Percentiles rank a stretch among this genome's conserved stretches.
phyloP scores from a whole-genome alignment of 2,888 invertebrate genomes.

The Eulithis prunata region DNA sequence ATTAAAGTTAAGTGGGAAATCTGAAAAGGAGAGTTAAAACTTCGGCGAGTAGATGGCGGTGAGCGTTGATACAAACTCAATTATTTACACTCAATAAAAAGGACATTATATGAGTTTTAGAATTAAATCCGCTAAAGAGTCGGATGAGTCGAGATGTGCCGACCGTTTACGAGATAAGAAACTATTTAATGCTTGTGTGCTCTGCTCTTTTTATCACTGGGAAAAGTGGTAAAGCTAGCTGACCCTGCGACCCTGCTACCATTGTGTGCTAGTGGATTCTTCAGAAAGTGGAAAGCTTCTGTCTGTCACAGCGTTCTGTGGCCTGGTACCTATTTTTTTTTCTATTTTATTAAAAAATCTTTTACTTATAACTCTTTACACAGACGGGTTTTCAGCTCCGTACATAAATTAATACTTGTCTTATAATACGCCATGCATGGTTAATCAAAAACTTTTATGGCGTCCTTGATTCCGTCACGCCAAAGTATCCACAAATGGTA shows the following conservation, averaged over 20 bases:
- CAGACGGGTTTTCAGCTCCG: too few species aligned
- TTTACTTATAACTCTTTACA: too few species aligned
- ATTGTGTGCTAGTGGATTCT: neutral
- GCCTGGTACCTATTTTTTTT: too few species aligned
- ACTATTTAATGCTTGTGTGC: constrained; percentile 42
- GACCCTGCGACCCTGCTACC: constrained; percentile 7
- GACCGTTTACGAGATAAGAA: constrained; percentile 61
- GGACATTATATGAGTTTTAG: constrained; percentile 81
- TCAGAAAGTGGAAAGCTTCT: too few species aligned
- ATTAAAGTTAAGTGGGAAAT: constrained; percentile 84
- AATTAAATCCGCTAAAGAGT: constrained; percentile 72
- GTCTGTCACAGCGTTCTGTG: too few species aligned
- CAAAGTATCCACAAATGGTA: constrained; percentile 68
- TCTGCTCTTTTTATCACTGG: neutral
- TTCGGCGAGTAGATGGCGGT: constrained; percentile 75
- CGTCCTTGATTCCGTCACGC: constrained; percentile 74
- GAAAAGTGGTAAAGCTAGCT: neutral
- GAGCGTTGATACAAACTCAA: constrained; percentile 80
- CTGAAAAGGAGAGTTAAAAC: constrained; percentile 80
- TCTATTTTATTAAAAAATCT: too few species aligned
- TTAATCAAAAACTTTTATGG: constrained; percentile 69
- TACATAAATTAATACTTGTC: constrained; percentile 1
- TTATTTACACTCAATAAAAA: constrained; percentile 85
- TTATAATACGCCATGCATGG: constrained; percentile 60
- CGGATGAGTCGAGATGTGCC: constrained; percentile 48